Evolutionary conservation across 1,140 invertebrate species (phyloP), one percentile per base, ranked within the genome.

Genomic region (Calliopsis andreniformis): DNA sequence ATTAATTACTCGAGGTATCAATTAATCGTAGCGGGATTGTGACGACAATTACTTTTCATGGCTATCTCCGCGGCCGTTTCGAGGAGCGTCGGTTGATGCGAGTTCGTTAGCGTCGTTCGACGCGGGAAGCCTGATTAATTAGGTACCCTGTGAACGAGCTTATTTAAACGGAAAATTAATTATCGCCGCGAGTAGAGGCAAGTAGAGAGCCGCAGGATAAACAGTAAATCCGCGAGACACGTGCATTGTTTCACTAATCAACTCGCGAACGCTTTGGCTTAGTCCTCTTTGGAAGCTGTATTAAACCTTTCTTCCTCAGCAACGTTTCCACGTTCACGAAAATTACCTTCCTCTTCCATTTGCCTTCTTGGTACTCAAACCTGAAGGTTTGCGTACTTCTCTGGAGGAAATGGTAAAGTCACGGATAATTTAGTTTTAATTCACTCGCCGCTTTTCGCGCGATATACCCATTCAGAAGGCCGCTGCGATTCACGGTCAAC

Each of bases 101-200:
- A 51, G 56, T 64, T 68, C 72, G 72, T 79, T 79, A 79, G 66
- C 64, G 72, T 76, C 35, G 30, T 76, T 79, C 51, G 49, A 53
- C 32, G 39, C 20, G 56, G 64, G 56, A 64, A 69, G 66, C 49
- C 51, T 66, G 64, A 79, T 79, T 79, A 79, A 79, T 79, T 76
- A 79, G 64, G 49, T 62, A 14, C 25, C 51, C 25, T 16, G 18
- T 39, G 28, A 16, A 18, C 3, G 14, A 45, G 23, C 30, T 49
- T 76, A 79, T 64, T 67, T 62, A 76, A 79, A 79, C 58, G 64
- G 64, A 59, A 79, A 68, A 79, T 79, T 76, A 79, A 79, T 79
- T 76, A 71, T 62, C 55, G 45, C 18, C 35, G 30, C 18, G 39
- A 1, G 28, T 16, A 28, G 25, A 20, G 30, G 4, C 4, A 30